A percentile compares a stretch with the other conserved stretches of the same genome.
phyloP scores from a whole-genome alignment of 1,140 invertebrate species.

The Drosophila hydei region DNA sequence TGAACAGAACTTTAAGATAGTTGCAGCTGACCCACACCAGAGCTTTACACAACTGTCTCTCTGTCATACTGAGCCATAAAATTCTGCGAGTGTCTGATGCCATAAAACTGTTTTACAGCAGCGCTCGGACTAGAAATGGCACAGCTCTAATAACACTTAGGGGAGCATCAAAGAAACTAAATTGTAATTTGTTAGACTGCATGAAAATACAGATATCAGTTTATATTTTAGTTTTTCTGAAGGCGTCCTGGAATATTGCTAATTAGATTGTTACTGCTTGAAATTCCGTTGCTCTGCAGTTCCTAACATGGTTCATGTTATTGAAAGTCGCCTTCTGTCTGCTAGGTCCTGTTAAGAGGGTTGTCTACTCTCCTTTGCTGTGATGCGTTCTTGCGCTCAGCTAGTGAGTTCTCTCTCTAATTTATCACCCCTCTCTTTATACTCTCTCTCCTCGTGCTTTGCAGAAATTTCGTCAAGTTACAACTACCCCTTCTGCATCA shows the following conservation, averaged over 20 bases:
- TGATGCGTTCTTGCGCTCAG: not conserved
- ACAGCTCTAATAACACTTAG: not conserved
- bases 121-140: not conserved
- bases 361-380: not conserved
- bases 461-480: conserved; percentile 64
- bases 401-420: not conserved
- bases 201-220: too few relatives aligned
- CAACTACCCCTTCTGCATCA: conserved; percentile 32
- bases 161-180: too few relatives aligned
- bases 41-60: conserved; percentile 42
- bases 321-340: conserved; percentile 19
- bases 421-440: conserved; percentile 36
- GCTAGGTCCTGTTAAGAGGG: conserved; percentile 21
- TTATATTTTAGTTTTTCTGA: too few relatives aligned
- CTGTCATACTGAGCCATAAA: conserved; percentile 53
- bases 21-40: conserved; percentile 58
- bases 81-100: conserved; percentile 39
- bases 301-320: conserved; percentile 25
- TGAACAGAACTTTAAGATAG: conserved; percentile 48
- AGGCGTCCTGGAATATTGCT: too few relatives aligned
- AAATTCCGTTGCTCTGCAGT: conserved; percentile 32
- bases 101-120: conserved; percentile 58
- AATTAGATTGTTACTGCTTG: conserved; percentile 1
- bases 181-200: too few relatives aligned
- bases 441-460: conserved; percentile 15